These are phyloP conservation scores for Isichthys henryi DNA, from an alignment of 2,113 vertebrate species.

Conservation along the genomic window DNA sequence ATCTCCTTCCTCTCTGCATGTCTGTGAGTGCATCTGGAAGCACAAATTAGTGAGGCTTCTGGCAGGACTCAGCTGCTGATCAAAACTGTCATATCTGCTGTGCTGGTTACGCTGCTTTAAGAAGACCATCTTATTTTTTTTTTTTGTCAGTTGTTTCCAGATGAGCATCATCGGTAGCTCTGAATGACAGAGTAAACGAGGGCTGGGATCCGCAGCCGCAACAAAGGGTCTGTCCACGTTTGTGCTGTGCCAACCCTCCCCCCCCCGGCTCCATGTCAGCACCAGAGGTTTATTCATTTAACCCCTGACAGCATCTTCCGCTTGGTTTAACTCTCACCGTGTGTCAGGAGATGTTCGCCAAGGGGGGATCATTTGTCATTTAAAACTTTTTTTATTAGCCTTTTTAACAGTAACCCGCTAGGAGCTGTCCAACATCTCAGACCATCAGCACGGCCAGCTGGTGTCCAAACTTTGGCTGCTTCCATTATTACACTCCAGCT, in stretches of 20 bases:
- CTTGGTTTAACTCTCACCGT: background rate
- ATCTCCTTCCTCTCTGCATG: conserved; percentile 2
- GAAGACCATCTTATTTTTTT: background rate
- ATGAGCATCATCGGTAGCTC: background rate
- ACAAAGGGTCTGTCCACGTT: background rate
- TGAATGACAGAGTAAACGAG: conserved; percentile 8
- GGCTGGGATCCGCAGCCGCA: background rate
- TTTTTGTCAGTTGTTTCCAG: background rate
- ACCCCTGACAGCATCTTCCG: background rate
- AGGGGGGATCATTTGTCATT: background rate
- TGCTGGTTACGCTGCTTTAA: background rate
- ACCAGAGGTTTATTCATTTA: background rate
- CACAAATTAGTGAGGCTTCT: background rate
- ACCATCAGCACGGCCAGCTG: conserved; percentile 5
- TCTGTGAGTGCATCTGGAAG: background rate
- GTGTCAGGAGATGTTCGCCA: background rate
- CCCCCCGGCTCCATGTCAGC: background rate
- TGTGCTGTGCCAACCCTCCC: background rate
- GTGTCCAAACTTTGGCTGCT: conserved; percentile 24
- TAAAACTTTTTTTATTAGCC: conserved; percentile 28
- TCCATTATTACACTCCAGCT: conserved; percentile 11
- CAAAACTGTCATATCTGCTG: background rate
- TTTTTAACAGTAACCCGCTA: conserved; percentile 22
- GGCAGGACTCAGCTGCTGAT: background rate
- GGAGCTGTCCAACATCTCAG: conserved; percentile 23